A percentile compares a stretch with the other conserved stretches of the same genome.
Conservation (phyloP, 23 tunicate species). For the Halocynthia roretzi region DNA sequence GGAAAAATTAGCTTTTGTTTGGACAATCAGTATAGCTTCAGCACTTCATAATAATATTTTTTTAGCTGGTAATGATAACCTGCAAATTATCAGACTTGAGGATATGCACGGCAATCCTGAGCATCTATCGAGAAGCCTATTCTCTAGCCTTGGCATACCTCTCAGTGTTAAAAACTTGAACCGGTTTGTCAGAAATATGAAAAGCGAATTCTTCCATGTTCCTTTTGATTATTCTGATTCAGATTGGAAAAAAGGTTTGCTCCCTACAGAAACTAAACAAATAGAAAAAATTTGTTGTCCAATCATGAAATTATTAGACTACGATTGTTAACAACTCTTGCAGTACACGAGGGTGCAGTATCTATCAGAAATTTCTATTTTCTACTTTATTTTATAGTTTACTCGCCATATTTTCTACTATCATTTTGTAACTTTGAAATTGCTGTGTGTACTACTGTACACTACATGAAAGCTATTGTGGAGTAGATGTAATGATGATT, state of each 20-base stretch:
- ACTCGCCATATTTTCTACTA: too few relatives aligned
- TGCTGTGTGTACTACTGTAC: too few relatives aligned
- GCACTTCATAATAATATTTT: conserved; percentile 22
- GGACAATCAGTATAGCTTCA: conserved; percentile 26
- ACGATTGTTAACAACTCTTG: background rate
- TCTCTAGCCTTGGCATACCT: conserved; percentile 39
- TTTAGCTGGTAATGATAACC: conserved; percentile 19
- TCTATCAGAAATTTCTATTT: too few relatives aligned
- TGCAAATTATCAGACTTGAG: conserved; percentile 76
- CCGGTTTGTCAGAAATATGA: conserved; percentile 29
- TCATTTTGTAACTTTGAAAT: too few relatives aligned
- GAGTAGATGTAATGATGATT: too few relatives aligned
- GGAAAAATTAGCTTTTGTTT: conserved; percentile 45
- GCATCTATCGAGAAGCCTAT: conserved; percentile 16
- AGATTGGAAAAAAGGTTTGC: conserved; percentile 1
- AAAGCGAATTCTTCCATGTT: background rate
- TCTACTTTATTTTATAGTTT: too few relatives aligned
- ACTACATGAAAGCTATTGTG: too few relatives aligned
- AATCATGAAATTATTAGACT: conserved; percentile 1
- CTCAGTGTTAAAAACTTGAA: conserved; percentile 48
- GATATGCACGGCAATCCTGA: conserved; percentile 49
- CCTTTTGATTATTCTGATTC: conserved; percentile 3
- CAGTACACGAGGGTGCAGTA: too few relatives aligned
- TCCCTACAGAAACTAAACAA: background rate
- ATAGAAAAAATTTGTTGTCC: conserved; percentile 19